Evolutionary conservation across 2,797 vertebrate genomes (phyloP).

Genomic region (Danio kyathit): DNA sequence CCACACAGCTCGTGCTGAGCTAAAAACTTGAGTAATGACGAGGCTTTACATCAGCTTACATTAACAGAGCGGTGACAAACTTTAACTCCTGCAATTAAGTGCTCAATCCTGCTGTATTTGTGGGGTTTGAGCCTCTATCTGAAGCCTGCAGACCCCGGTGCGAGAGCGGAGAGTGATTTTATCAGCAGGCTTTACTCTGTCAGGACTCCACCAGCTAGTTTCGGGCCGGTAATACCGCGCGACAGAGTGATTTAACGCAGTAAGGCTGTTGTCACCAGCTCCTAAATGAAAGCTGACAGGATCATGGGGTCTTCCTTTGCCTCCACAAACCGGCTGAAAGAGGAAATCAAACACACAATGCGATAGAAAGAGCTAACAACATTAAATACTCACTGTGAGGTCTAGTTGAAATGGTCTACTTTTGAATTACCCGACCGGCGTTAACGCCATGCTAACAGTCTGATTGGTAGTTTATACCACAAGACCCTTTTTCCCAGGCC

Average conservation of each 20-base stretch:
- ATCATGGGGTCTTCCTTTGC: conserved; percentile 17
- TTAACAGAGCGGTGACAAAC: not conserved
- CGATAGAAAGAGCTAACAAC: conserved; percentile 21
- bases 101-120: not conserved
- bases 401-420: not conserved
- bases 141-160: conserved; percentile 28
- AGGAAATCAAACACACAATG: conserved; percentile 31
- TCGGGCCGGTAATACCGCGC: conserved; percentile 2
- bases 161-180: conserved; percentile 36
- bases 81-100: conserved; percentile 42
- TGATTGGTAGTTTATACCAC: not conserved
- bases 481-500: not conserved
- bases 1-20: not conserved
- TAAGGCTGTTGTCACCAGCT: conserved; percentile 16
- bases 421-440: not conserved
- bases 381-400: conserved; percentile 11
- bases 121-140: conserved; percentile 41
- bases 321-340: conserved; percentile 23
- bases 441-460: not conserved
- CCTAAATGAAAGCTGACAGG: conserved; percentile 46
- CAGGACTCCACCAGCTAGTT: conserved; percentile 23
- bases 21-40: not conserved
- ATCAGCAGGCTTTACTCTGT: conserved; percentile 39
- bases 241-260: conserved; percentile 37
- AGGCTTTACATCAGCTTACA: conserved; percentile 29